Percentiles rank a stretch among this genome's conserved stretches.
phyloP scores from a whole-genome alignment of 2,797 vertebrate species.

The Poecilia gillii region DNA sequence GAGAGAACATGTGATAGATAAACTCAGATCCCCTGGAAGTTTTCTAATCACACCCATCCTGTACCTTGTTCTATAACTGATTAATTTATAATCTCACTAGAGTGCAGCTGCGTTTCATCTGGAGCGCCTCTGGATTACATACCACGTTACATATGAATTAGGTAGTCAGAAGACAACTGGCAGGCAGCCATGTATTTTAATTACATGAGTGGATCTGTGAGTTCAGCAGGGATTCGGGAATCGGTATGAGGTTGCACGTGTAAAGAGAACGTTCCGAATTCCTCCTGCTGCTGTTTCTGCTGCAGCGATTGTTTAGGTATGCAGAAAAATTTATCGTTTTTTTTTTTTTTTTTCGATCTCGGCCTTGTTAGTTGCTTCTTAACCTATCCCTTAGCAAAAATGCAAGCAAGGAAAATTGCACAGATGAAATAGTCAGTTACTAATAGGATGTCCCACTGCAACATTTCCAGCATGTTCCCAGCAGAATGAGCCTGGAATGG shows the following conservation, averaged over 20 bases:
- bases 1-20: not conserved
- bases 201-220: constrained; percentile 20
- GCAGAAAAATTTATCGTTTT: constrained; percentile 35
- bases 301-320: constrained; percentile 60
- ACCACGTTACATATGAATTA: constrained; percentile 27
- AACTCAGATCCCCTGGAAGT: constrained; percentile 3
- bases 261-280: constrained; percentile 20
- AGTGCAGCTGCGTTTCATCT: constrained; percentile 28
- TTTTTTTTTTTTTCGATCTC: constrained; percentile 11
- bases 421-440: constrained; percentile 66
- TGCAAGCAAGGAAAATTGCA: constrained; percentile 41
- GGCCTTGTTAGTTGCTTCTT: constrained; percentile 44
- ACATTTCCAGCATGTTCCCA: constrained; percentile 34
- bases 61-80: constrained; percentile 11
- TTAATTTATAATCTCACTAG: constrained; percentile 36
- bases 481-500: constrained; percentile 43
- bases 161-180: constrained; percentile 25
- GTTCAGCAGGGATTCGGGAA: constrained; percentile 17
- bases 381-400: constrained; percentile 46
- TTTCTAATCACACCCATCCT: constrained; percentile 1
- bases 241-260: constrained; percentile 8
- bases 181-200: constrained; percentile 39
- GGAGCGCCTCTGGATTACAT: constrained; percentile 26
- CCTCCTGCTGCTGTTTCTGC: constrained; percentile 28
- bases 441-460: constrained; percentile 50